phyloP scores from a whole-genome alignment of 2,888 invertebrate species.

The Drepana falcataria region DNA sequence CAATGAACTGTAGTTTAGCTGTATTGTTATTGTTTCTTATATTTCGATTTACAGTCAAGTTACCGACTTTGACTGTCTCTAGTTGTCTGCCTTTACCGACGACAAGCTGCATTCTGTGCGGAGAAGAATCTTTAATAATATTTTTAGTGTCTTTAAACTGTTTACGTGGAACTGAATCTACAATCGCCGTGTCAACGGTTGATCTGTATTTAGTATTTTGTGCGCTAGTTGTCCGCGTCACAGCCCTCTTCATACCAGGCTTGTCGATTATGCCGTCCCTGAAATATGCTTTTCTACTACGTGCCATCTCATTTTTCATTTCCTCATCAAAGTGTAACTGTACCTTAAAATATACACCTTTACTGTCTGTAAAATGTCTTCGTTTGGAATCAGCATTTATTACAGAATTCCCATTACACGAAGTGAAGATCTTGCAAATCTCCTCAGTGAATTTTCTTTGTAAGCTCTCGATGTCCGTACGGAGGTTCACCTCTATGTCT shows the following conservation, averaged over 20 bases:
- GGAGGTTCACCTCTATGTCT: conserved; percentile 43
- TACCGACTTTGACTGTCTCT: too few species aligned
- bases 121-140: not conserved
- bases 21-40: too few species aligned
- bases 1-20: too few species aligned
- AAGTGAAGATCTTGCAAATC: conserved; percentile 41
- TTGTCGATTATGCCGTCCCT: not conserved
- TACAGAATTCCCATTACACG: conserved; percentile 38
- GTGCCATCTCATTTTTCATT: conserved; percentile 15
- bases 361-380: conserved; percentile 7
- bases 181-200: not conserved
- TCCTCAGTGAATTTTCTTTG: conserved; percentile 22
- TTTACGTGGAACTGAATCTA: not conserved
- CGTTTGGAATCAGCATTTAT: conserved; percentile 8
- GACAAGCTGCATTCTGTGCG: too few species aligned
- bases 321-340: conserved; percentile 36
- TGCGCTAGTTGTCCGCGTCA: not conserved
- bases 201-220: not conserved
- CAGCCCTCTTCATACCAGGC: not conserved
- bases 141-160: not conserved
- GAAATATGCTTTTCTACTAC: conserved; percentile 1
- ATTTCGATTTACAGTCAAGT: too few species aligned
- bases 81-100: too few species aligned
- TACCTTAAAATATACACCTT: conserved; percentile 38
- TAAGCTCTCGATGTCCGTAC: conserved; percentile 42